Evolutionary conservation across 2,797 vertebrate species (phyloP), one percentile per base, ranked within the genome.

Genomic region (Staurois parvus): DNA sequence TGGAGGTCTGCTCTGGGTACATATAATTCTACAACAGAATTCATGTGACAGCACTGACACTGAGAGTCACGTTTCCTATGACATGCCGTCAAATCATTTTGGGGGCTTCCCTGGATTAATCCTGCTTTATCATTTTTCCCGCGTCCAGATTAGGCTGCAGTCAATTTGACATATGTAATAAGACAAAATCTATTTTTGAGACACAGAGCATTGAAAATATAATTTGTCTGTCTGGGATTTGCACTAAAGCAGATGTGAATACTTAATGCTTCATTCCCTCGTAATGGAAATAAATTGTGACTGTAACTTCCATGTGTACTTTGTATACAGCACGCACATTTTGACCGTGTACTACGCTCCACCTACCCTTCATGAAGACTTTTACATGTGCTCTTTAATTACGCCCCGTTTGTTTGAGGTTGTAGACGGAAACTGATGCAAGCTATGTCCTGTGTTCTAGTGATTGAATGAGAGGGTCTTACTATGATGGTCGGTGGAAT

Each of bases 151-250:
- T 42, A 28, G 48, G 24, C 29, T 56, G 21, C 30, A n/a, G 45
- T 42, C 40, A 17, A 67, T 52, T 67, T 59, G 48, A 72, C 79
- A 72, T 72, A 72, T 59, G 79, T 80, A 59, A 80, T 59, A 81
- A 26, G 30, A n/a, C 70, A 40, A 42, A 72, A 81, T 72, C 79
- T 81, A 81, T 81, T 72, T 81, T 59, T 59, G 70, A 72, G 56
- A 45, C 26, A 29, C 48, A 72, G 45, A 26, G 67, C 68, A 81
- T 81, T 70, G 79, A 72, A 81, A 81, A 81, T 81, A 81, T 81
- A 72, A 72, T 72, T 81, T 80, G 78, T 80, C 40, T 79, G 77
- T 79, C 78, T 80, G 78, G 78, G 69, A 70, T 80, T 52, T 72
- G 68, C 79, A 40, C 30, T 52, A 40, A 81, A 81, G 79, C 79